These are phyloP conservation scores for Dendrocincla tyrannina DNA, from an alignment of 2,797 vertebrate genomes.

Conservation along the genomic window DNA sequence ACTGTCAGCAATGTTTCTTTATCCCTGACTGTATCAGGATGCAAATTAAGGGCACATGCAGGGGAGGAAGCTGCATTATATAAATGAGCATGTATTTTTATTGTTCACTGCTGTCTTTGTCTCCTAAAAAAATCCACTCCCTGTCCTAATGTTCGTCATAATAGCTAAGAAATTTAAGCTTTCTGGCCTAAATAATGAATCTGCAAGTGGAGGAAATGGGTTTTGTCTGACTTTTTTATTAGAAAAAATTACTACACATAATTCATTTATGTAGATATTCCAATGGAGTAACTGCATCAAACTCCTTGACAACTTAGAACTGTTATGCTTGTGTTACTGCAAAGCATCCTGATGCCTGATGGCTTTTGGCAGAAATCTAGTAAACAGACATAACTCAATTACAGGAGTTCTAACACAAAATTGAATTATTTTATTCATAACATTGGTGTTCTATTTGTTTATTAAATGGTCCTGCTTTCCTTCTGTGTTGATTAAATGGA, in stretches of 20 bases:
- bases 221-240: conserved; percentile 13
- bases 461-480: neutral
- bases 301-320: neutral
- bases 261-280: conserved; percentile 21
- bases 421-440: neutral
- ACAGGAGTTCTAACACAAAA: conserved; percentile 10
- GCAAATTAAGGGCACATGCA: neutral
- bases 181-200: neutral
- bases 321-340: neutral
- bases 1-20: neutral
- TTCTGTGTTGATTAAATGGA: conserved; percentile 8
- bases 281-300: neutral
- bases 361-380: conserved; percentile 16
- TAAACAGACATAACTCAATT: conserved; percentile 17
- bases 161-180: neutral
- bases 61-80: neutral
- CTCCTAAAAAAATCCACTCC: neutral
- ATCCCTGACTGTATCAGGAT: neutral
- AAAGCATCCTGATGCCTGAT: neutral
- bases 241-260: neutral
- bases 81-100: neutral
- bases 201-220: neutral
- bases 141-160: neutral
- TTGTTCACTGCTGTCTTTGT: neutral
- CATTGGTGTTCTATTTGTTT: neutral